These are phyloP conservation scores for Campopleginae sp. DNA, from an alignment of 2,888 invertebrate genomes.

Conservation along the genomic window DNA sequence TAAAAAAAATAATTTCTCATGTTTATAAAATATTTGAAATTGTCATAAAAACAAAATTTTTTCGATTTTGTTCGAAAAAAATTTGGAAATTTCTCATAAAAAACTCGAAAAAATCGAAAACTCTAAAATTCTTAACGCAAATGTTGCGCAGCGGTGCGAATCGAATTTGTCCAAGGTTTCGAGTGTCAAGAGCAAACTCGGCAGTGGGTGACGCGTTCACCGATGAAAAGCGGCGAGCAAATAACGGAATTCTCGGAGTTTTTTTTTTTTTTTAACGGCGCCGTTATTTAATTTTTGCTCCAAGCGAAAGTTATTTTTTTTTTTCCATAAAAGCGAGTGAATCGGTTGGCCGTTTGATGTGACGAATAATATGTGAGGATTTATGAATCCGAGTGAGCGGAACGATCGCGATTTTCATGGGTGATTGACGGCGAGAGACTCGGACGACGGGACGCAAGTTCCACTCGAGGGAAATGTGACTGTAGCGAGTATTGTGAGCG, in stretches of 20 bases:
- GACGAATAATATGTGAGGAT: neutral
- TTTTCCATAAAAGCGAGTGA: neutral
- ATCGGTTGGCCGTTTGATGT: conserved; percentile 16
- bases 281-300: neutral
- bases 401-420: conserved; percentile 42
- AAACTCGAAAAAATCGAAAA: neutral
- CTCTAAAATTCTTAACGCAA: neutral
- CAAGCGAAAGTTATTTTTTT: neutral
- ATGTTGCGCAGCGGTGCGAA: neutral
- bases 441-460: conserved; percentile 22
- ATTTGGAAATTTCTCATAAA: too few species aligned
- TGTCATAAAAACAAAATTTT: too few species aligned
- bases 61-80: too few species aligned
- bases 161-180: neutral
- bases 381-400: neutral
- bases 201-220: neutral
- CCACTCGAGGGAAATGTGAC: conserved; percentile 28
- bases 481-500: conserved; percentile 18
- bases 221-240: neutral
- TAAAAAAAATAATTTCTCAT: too few species aligned
- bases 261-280: neutral
- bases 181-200: neutral
- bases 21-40: too few species aligned
- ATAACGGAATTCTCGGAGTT: neutral
- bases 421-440: conserved; percentile 31